Conservation (phyloP, 2,888 invertebrate species). For the Chymomyza fuscimana region DNA sequence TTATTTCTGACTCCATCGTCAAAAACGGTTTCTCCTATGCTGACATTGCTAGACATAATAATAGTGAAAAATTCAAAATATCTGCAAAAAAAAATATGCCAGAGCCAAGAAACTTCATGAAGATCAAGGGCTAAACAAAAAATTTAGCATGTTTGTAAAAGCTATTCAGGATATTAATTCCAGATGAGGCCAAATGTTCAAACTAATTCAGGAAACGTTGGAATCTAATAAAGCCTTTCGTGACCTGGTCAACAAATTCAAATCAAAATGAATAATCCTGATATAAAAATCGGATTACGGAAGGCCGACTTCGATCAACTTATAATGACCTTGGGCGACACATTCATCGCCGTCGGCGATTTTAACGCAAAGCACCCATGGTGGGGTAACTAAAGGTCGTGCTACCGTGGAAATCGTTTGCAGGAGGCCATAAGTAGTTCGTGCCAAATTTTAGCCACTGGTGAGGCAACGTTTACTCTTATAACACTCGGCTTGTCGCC, state of each 20-base stretch:
- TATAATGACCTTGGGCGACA: background rate
- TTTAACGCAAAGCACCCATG: conserved; percentile 6
- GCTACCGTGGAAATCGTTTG: background rate
- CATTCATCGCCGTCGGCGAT: background rate
- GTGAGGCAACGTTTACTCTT: conserved; percentile 6
- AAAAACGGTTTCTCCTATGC: conserved; percentile 17
- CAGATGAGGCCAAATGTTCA: conserved; percentile 25
- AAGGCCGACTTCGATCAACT: conserved; percentile 4
- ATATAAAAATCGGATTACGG: conserved; percentile 20
- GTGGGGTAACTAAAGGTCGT: conserved; percentile 11
- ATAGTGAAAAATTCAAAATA: background rate
- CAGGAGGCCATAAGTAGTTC: conserved; percentile 13
- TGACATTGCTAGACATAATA: conserved; percentile 8
- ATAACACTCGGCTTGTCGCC: conserved; percentile 15
- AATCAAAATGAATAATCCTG: background rate
- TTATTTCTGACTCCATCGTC: background rate
- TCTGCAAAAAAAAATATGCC: background rate
- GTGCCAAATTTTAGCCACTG: background rate
- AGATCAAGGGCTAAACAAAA: background rate
- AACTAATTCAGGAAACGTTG: conserved; percentile 16
- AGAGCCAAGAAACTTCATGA: conserved; percentile 7
- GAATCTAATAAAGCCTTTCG: background rate
- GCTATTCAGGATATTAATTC: conserved; percentile 22
- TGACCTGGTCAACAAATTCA: conserved; percentile 11
- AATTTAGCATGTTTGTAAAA: conserved; percentile 10